Conservation (phyloP, 2,113 vertebrate species). For the Gopherus flavomarginatus region DNA sequence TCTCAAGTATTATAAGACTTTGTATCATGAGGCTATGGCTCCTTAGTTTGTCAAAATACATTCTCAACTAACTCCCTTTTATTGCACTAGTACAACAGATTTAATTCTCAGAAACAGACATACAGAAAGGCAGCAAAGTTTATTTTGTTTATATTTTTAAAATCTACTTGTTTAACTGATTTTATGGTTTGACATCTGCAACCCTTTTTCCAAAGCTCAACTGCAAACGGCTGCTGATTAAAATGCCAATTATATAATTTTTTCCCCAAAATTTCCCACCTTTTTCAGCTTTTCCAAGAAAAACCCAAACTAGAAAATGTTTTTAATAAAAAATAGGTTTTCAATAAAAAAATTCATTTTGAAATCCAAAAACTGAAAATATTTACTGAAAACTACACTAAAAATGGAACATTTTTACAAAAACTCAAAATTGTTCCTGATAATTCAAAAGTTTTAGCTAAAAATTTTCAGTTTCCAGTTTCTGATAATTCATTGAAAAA, state of each 20-base stretch:
- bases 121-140: not conserved
- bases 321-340: not conserved
- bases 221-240: not conserved
- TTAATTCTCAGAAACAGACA: not conserved
- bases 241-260: not conserved
- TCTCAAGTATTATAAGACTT: fast-evolving
- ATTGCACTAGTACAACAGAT: not conserved
- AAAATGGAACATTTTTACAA: not conserved
- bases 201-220: not conserved
- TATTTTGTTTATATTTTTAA: not conserved
- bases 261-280: too few relatives aligned
- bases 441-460: not conserved
- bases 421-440: not conserved
- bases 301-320: not conserved
- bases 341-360: not conserved
- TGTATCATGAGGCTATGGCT: not conserved
- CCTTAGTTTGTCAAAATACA: not conserved
- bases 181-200: not conserved
- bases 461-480: not conserved
- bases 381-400: not conserved
- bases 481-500: not conserved
- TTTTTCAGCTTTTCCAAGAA: not conserved
- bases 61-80: not conserved
- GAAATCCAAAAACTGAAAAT: not conserved
- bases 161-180: not conserved